A percentile compares a stretch with the other conserved stretches of the same genome.
These are phyloP conservation scores for Pseudopodoces humilis DNA, from an alignment of 2,113 vertebrate genomes.

Conservation along the genomic window DNA sequence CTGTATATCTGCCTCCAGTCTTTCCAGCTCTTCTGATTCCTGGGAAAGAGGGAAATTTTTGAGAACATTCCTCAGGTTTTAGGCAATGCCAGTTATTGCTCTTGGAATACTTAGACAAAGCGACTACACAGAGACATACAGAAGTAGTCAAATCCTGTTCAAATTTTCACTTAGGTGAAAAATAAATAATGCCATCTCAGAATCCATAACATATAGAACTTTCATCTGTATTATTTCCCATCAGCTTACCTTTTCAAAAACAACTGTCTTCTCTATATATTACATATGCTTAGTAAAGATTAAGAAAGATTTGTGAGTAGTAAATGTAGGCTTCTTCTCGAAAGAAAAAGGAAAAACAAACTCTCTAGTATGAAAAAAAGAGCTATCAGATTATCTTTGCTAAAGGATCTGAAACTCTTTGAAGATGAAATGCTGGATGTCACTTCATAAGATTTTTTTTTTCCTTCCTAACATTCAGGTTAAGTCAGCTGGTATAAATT, in stretches of 20 bases:
- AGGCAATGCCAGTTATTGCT: slow-evolving; percentile 9
- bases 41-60: slow-evolving; percentile 5
- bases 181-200: neutral
- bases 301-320: neutral
- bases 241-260: neutral
- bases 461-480: neutral
- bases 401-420: neutral
- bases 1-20: neutral
- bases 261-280: neutral
- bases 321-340: neutral
- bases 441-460: neutral
- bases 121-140: neutral
- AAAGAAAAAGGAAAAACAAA: neutral
- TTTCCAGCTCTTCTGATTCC: slow-evolving; percentile 1
- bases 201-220: neutral
- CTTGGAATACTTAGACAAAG: slow-evolving; percentile 15
- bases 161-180: neutral
- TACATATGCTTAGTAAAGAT: neutral
- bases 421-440: neutral
- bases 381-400: neutral
- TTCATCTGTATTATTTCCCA: neutral
- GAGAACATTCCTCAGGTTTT: slow-evolving; percentile 37
- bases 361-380: neutral
- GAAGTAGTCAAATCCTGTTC: neutral
- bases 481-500: neutral